phyloP scores from a whole-genome alignment of 2,888 invertebrate genomes.

The Polydrusus cervinus region DNA sequence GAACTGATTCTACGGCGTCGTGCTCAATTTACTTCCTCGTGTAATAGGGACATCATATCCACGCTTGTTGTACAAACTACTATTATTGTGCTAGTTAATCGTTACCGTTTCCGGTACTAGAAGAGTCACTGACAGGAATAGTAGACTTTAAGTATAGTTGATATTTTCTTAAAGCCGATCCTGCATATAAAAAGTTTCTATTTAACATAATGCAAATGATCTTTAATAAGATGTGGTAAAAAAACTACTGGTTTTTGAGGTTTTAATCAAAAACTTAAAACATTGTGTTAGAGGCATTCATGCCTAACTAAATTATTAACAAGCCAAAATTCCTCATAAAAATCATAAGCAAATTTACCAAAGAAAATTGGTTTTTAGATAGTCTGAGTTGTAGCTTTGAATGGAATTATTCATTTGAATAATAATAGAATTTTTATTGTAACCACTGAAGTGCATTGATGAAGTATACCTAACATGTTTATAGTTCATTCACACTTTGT shows the following conservation, averaged over 20 bases:
- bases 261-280: slow-evolving; percentile 17
- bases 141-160: too few species aligned
- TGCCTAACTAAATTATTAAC: slow-evolving; percentile 36
- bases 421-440: slow-evolving; percentile 36
- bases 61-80: too few species aligned
- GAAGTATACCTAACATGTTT: slow-evolving; percentile 4
- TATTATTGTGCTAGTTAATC: too few species aligned
- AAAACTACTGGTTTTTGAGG: slow-evolving; percentile 23
- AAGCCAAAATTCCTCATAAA: slow-evolving; percentile 37
- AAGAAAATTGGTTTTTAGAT: slow-evolving; percentile 34
- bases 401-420: slow-evolving; percentile 31
- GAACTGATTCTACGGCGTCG: too few species aligned
- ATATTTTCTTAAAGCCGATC: neutral
- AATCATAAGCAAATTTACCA: slow-evolving; percentile 38
- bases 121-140: too few species aligned
- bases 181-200: slow-evolving; percentile 5
- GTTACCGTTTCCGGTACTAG: too few species aligned
- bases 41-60: too few species aligned
- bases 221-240: slow-evolving; percentile 27
- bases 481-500: slow-evolving; percentile 36
- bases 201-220: slow-evolving; percentile 38
- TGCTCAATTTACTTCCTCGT: too few species aligned
- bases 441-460: slow-evolving; percentile 26
- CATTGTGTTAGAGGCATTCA: slow-evolving; percentile 30
- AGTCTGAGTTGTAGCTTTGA: slow-evolving; percentile 18